Conservation (phyloP, 1,140 invertebrate species). For the Drosophila seguyi region DNA sequence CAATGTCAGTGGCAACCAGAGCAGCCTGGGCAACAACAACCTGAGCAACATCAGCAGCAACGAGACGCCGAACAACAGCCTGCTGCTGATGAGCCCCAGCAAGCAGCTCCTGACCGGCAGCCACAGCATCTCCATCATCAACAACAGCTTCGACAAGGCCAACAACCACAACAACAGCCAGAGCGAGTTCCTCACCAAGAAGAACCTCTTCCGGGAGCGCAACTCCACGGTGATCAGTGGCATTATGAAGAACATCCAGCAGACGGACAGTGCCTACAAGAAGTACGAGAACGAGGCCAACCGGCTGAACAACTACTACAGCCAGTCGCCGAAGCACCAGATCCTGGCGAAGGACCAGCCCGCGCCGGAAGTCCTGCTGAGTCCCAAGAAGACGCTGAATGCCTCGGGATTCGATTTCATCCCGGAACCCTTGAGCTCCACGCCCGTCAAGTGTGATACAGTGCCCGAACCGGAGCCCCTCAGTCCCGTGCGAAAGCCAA, state of each 20-base stretch:
- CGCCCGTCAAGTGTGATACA: conserved; percentile 58
- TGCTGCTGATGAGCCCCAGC: conserved; percentile 77
- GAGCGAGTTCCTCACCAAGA: conserved; percentile 82
- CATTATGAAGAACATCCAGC: conserved; percentile 83
- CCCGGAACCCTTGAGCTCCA: conserved; percentile 29
- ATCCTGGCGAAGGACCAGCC: conserved; percentile 25
- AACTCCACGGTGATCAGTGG: conserved; percentile 84
- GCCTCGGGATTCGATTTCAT: conserved; percentile 66
- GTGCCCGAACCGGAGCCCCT: conserved; percentile 52
- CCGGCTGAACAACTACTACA: conserved; percentile 82
- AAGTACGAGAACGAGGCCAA: conserved; percentile 84
- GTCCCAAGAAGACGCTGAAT: conserved; percentile 76
- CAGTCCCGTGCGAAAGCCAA: conserved; percentile 65
- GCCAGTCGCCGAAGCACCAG: conserved; percentile 74
- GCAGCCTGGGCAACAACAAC: conserved; percentile 47
- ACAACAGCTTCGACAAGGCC: conserved; percentile 79
- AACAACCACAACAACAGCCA: conserved; percentile 68
- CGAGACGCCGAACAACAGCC: conserved; percentile 75
- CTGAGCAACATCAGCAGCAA: conserved; percentile 57
- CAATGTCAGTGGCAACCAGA: conserved; percentile 27
- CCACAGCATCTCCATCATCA: conserved; percentile 83
- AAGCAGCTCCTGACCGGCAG: conserved; percentile 76
- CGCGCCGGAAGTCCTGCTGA: conserved; percentile 48
- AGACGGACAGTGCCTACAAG: conserved; percentile 74
- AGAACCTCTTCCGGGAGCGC: conserved; percentile 81